phyloP scores from a whole-genome alignment of 2,113 vertebrate species.

The Neogobius melanostomus region DNA sequence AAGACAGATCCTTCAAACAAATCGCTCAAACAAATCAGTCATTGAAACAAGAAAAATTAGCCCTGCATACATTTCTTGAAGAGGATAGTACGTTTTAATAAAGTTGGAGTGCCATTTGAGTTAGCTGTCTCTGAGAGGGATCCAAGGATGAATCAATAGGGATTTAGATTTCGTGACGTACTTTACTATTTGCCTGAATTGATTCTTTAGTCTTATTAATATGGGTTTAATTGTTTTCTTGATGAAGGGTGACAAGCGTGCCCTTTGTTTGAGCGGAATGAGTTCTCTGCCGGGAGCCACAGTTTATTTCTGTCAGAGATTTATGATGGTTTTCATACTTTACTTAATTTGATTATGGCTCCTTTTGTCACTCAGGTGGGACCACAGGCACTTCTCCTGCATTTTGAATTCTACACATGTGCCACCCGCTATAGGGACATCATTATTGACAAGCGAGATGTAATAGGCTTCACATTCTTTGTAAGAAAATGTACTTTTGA shows the following conservation, averaged over 20 bases:
- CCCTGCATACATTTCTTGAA: too few relatives aligned
- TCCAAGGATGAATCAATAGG: too few relatives aligned
- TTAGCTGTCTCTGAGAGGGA: too few relatives aligned
- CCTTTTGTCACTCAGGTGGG: slow-evolving; percentile 26
- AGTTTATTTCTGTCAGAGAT: slow-evolving; percentile 25
- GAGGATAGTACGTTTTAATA: too few relatives aligned
- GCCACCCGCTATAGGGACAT: background rate
- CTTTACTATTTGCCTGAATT: background rate
- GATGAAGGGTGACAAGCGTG: background rate
- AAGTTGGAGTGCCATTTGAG: too few relatives aligned
- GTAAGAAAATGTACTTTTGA: background rate
- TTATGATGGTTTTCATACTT: slow-evolving; percentile 31
- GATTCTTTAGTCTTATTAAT: background rate
- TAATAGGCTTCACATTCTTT: background rate
- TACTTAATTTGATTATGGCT: slow-evolving; percentile 29
- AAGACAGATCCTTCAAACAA: too few relatives aligned
- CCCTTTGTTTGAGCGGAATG: background rate
- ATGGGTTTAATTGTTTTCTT: background rate
- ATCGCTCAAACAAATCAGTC: too few relatives aligned
- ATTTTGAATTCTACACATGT: slow-evolving; percentile 4
- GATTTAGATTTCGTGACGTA: too few relatives aligned
- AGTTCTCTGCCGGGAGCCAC: slow-evolving; percentile 13
- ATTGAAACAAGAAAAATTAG: too few relatives aligned
- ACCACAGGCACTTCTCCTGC: slow-evolving; percentile 25
- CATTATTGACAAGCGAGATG: background rate